These are phyloP conservation scores for Galerucella calmariensis DNA, from an alignment of 2,888 invertebrate species.

Conservation along the genomic window DNA sequence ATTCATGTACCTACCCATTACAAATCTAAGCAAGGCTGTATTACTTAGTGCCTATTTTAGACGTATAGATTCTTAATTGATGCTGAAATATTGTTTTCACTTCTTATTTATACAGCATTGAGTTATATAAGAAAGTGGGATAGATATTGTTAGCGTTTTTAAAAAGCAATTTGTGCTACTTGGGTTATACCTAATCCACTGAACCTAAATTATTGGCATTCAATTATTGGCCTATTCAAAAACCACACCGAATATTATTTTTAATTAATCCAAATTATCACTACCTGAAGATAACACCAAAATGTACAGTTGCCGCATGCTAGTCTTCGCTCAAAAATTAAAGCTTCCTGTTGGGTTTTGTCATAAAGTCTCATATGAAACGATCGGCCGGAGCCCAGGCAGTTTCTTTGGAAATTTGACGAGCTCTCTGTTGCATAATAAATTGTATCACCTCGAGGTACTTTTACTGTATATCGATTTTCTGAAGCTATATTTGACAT, in stretches of 20 bases:
- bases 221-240: not conserved
- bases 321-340: constrained; percentile 77
- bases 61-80: no score
- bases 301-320: constrained; percentile 76
- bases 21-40: no score
- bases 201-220: not conserved
- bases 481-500: constrained; percentile 73
- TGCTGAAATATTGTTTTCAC: no score
- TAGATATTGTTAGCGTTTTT: no score
- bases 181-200: no score
- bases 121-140: no score
- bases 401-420: constrained; percentile 71
- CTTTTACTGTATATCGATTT: constrained; percentile 78
- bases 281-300: constrained; percentile 78
- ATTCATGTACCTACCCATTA: no score
- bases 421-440: constrained; percentile 80
- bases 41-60: no score
- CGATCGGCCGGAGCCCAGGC: constrained; percentile 79
- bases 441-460: constrained; percentile 79
- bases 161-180: no score
- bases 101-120: no score
- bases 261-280: not conserved
- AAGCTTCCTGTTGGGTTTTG: constrained; percentile 83
- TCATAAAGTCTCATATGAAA: constrained; percentile 86
- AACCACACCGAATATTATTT: not conserved